Evolutionary conservation across 2,113 vertebrate genomes (phyloP).

Genomic region (Fregata magnificens): DNA sequence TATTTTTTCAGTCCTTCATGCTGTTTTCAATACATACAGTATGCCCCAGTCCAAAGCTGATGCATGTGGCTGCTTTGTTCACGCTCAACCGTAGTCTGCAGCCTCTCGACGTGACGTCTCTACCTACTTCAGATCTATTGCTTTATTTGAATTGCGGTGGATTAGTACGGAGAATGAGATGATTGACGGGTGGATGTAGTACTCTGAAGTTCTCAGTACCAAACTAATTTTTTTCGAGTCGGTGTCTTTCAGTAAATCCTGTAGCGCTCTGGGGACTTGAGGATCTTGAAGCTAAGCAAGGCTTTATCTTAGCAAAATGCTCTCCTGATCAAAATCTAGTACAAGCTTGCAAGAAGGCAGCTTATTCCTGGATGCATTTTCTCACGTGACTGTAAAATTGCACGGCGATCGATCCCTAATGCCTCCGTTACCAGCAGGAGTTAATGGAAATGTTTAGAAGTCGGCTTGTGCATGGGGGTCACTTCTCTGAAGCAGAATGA

Average conservation of each 20-base stretch:
- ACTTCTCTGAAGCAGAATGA: not conserved
- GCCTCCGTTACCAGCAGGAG: not conserved
- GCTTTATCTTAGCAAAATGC: not conserved
- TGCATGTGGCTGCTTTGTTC: not conserved
- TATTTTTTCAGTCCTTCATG: not conserved
- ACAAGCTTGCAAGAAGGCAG: not conserved
- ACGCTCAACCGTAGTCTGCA: not conserved
- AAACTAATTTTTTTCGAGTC: not conserved
- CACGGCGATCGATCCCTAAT: rapidly evolving
- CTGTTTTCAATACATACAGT: rapidly evolving
- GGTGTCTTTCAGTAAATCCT: not conserved
- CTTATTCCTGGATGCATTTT: not conserved
- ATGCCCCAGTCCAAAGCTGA: not conserved
- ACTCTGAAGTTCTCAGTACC: not conserved
- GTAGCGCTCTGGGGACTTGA: not conserved
- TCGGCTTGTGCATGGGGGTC: not conserved
- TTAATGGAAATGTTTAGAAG: not conserved
- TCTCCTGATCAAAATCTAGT: not conserved
- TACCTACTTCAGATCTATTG: not conserved
- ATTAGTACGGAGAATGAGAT: not conserved
- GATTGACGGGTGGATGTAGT: not conserved
- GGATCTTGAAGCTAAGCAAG: not conserved
- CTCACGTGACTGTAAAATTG: not conserved
- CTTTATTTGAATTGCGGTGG: not conserved
- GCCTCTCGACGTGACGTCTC: not conserved